A percentile compares a stretch with the other conserved stretches of the same genome.
Conservation (phyloP, 2,888 invertebrate species). For the Conomelus anceps region DNA sequence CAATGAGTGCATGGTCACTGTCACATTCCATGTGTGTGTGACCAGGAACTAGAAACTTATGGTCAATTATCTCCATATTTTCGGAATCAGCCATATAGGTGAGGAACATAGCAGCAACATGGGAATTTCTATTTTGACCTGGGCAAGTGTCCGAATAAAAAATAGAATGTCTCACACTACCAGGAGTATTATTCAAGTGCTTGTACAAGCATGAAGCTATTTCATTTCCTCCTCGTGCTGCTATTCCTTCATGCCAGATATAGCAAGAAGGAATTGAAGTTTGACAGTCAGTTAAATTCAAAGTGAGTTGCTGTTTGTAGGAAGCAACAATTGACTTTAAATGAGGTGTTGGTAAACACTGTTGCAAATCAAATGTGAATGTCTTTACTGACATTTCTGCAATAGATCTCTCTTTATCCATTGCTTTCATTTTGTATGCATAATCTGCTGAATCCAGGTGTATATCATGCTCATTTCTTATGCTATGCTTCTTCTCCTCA, state of each 20-base stretch:
- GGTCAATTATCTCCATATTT: slow-evolving; percentile 30
- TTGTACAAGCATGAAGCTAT: slow-evolving; percentile 33
- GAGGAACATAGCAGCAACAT: slow-evolving; percentile 32
- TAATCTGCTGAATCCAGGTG: slow-evolving; percentile 11
- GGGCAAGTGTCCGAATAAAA: slow-evolving; percentile 32
- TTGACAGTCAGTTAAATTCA: slow-evolving; percentile 5
- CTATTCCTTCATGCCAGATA: slow-evolving; percentile 29
- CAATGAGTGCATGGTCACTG: slow-evolving; percentile 27
- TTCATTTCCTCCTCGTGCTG: slow-evolving; percentile 35
- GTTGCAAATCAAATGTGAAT: slow-evolving; percentile 23
- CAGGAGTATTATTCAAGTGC: background rate
- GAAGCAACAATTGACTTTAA: slow-evolving; percentile 6
- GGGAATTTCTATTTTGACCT: slow-evolving; percentile 34
- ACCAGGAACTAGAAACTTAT: slow-evolving; percentile 32
- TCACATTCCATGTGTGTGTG: slow-evolving; percentile 34
- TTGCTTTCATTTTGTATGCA: slow-evolving; percentile 10
- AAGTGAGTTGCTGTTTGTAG: slow-evolving; percentile 16
- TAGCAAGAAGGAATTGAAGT: slow-evolving; percentile 10
- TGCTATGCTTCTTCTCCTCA: background rate
- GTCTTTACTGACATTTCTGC: slow-evolving; percentile 4
- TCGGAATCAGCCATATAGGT: slow-evolving; percentile 20
- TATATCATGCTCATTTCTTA: background rate
- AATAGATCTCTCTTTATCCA: slow-evolving; percentile 17
- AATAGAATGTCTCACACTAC: slow-evolving; percentile 21
- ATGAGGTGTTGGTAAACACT: slow-evolving; percentile 23